Conservation (phyloP, 2,797 vertebrate genomes). For the Vipera latastei region DNA sequence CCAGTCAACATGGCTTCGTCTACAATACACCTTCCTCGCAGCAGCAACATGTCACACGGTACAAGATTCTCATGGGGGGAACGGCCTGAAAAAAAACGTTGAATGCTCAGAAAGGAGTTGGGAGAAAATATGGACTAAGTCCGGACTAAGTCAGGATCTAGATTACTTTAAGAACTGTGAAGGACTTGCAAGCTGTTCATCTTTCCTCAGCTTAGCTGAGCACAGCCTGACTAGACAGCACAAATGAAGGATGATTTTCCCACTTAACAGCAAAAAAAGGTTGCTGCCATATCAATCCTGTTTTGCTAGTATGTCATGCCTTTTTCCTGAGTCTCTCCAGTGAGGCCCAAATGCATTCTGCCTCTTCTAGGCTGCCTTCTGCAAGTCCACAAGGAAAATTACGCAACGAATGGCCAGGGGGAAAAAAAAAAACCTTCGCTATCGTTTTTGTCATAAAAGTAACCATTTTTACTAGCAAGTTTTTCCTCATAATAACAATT, state of each 20-base stretch:
- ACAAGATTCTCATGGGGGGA: constrained; percentile 94
- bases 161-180: neutral
- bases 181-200: neutral
- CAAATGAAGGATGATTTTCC: neutral
- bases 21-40: constrained; percentile 91
- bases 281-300: too few relatives aligned
- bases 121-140: fast-evolving
- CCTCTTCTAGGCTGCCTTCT: neutral
- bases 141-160: fast-evolving
- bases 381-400: neutral
- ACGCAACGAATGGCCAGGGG: neutral
- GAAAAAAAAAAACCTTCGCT: fast-evolving
- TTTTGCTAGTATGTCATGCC: neutral
- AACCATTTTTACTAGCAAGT: neutral
- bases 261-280: neutral
- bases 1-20: constrained; percentile 97
- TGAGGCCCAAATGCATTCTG: neutral
- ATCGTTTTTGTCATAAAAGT: too few relatives aligned
- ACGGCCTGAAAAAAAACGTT: constrained; percentile 73
- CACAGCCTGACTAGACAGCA: neutral
- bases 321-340: neutral
- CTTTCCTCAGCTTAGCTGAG: neutral
- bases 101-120: neutral
- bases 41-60: constrained; percentile 91
- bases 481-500: neutral